A percentile compares a stretch with the other conserved stretches of the same genome.
phyloP scores from a whole-genome alignment of 2,797 vertebrate species.

The Paguma larvata region DNA sequence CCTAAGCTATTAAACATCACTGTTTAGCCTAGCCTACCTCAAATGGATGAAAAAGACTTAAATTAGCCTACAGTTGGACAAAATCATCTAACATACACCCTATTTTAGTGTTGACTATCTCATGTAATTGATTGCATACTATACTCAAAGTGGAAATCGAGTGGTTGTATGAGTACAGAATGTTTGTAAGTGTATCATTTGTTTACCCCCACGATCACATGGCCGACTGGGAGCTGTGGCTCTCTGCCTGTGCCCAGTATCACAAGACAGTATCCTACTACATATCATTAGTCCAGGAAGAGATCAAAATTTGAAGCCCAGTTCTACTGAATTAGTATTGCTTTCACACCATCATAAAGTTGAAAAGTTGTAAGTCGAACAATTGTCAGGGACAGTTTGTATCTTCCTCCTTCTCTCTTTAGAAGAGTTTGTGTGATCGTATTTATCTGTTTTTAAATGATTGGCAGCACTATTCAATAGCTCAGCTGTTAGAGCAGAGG shows the following conservation, averaged over 20 bases:
- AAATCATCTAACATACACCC: background rate
- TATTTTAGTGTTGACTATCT: background rate
- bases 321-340: background rate
- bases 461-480: too few species aligned
- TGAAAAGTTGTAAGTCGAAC: background rate
- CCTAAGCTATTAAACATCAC: background rate
- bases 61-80: background rate
- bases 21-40: background rate
- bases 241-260: background rate
- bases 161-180: background rate
- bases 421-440: background rate
- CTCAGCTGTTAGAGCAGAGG: too few species aligned
- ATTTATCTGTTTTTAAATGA: background rate
- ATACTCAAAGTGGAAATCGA: background rate
- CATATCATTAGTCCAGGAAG: background rate
- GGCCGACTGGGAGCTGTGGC: background rate
- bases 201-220: background rate
- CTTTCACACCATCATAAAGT: background rate
- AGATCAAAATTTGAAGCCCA: background rate
- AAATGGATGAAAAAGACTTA: background rate
- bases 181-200: background rate
- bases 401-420: background rate
- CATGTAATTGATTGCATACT: background rate
- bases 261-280: background rate
- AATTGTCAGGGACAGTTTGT: background rate